phyloP scores from a whole-genome alignment of 1,140 invertebrate genomes.

The Euura lappo region DNA sequence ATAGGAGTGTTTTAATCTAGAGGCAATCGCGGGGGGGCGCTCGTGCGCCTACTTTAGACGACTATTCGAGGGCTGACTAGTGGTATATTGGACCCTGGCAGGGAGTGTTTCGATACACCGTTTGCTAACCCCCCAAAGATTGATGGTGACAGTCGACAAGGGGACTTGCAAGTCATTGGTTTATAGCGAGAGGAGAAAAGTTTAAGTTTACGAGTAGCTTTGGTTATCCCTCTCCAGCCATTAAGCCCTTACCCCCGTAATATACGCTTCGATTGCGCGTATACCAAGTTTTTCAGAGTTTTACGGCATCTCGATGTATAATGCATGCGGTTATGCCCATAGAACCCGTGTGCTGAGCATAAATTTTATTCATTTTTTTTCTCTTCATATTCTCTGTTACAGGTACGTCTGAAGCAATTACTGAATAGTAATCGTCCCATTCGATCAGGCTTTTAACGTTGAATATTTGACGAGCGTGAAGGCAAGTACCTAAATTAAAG shows the following conservation, averaged over 20 bases:
- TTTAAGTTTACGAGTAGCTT: slow-evolving; percentile 8
- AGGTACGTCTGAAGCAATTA: slow-evolving; percentile 24
- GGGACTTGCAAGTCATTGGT: slow-evolving; percentile 42
- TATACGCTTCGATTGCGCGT: neutral
- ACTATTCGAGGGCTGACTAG: slow-evolving; percentile 19
- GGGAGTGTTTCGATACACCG: slow-evolving; percentile 8
- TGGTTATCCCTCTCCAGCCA: slow-evolving; percentile 1
- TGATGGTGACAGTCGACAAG: slow-evolving; percentile 44
- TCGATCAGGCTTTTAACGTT: neutral
- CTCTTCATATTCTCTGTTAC: slow-evolving; percentile 22
- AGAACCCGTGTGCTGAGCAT: too few species aligned
- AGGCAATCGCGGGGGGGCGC: slow-evolving; percentile 16
- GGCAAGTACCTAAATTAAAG: slow-evolving; percentile 4
- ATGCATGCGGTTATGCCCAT: neutral
- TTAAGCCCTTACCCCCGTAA: slow-evolving; percentile 1
- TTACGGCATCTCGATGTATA: neutral
- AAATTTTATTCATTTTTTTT: slow-evolving; percentile 14
- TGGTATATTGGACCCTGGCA: neutral
- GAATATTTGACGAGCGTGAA: neutral
- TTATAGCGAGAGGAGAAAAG: slow-evolving; percentile 28
- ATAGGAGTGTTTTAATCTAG: slow-evolving; percentile 36
- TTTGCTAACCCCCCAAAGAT: slow-evolving; percentile 40
- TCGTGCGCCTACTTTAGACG: slow-evolving; percentile 18
- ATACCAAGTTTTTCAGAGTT: neutral
- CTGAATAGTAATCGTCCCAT: neutral